Evolutionary conservation across 2,888 invertebrate species (phyloP), one percentile per base, ranked within the genome.

Genomic region (Actias luna): DNA sequence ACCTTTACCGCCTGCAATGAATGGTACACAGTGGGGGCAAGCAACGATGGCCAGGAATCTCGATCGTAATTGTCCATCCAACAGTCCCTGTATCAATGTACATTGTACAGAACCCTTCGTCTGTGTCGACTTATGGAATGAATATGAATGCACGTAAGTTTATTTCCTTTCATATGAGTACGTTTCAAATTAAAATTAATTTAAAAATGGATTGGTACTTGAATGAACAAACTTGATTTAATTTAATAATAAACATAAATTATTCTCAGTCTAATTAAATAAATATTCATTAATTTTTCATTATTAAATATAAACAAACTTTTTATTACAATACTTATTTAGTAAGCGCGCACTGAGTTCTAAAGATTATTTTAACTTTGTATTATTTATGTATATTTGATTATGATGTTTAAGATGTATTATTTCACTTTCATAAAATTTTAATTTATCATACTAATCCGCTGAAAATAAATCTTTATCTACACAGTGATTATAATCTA

Each of bases 131-230:
- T 95, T 99, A 16, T 99, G 99, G 99, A 99, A 99, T 87, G 97
- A 98, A 89, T 98, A 98, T 81, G 98, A 99, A 87, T 99, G 99
- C 98, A 98, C 98, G 98, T 99, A 93, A 96, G 98, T 96, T 83
- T 74, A 66, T 61, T 55, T 22, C 22, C 46, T 62, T 27, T 36
- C n/a, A 50, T 57, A 42, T 66, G 61, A 57, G 39, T 58, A 8
- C 36, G 39, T 25, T 58, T 60, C 18, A 2, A 46, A 31, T 25
- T 14, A 50, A 33, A 50, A 18, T 58, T 22, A 31, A 3, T 50
- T 12, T 10, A 50, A 25, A 50, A 25, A 25, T 50, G 10, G 16
- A 25, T 3, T 50, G 2, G 2, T 22, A 46, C 25, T 50, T 25
- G 2, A 50, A 50, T 25, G 25, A 50, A 50, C 12, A 50, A 22